Base-by-base conservation (phyloP, 2,797 vertebrate genomes). In the Muscicapa comitata region DNA sequence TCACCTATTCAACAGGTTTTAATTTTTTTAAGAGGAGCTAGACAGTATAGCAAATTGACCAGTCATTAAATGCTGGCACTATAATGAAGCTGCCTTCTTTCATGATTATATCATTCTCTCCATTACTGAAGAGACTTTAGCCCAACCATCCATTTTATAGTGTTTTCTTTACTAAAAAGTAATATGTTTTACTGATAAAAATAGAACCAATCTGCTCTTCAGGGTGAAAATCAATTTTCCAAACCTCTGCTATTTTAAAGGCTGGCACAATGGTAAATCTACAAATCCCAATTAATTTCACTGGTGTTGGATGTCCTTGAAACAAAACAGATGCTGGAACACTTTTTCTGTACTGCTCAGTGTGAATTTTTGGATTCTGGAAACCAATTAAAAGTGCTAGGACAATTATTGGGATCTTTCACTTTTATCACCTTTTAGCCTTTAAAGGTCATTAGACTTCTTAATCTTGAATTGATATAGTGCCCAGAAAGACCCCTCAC, bases 161-260 rank as follows among this genome's bases (percentile, higher is more conserved):
- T 82, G 33, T 74, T 96, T 86, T 85, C 59, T 91, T 85, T 86
- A 38, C 48, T 71, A 76, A 63, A 67, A 95, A 50, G 31, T 79
- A 53, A 12, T 65, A 74, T 28, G 17, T 59, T 91, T 93, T 59
- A 58, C 26, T 89, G 81, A 91, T 92, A 85, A 80, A 89, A 93
- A 83, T 74, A n/a, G 53, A 91, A 77, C 21, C 13, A 53, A 6
- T 47, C 58, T 79, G 25, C 55, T 94, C 73, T 85, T 73, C 43
- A 86, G 48, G 29, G 26, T 83, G 67, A 68, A 92, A 95, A 92
- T 65, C 47, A 85, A 67, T 74, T 95, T 92, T 86, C 54, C 51
- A 73, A 95, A 75, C 63, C 17, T 76, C 59, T 87, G 50, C 21
- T 92, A 28, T 88, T 94, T 78, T 90, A 61, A 86, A 89, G 53